Conservation (phyloP, 2,797 vertebrate species). For the Acanthurus leucopareius region DNA sequence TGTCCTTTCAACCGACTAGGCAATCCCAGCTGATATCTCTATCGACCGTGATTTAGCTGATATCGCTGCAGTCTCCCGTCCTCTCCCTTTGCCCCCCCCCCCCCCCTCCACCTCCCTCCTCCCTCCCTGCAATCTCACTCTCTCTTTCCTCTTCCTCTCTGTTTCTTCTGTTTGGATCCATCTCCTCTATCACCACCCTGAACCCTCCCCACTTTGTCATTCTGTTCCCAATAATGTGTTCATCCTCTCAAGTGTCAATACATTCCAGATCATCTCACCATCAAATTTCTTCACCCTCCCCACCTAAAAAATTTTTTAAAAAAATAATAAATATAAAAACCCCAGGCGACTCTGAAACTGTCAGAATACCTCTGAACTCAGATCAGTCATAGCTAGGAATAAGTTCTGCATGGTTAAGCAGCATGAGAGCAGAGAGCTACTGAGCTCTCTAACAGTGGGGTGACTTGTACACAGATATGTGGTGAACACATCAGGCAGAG, state of each 20-base stretch:
- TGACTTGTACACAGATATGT: conserved; percentile 70
- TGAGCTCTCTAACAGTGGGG: conserved; percentile 58
- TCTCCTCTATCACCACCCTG: conserved; percentile 23
- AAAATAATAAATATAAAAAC: conserved; percentile 11
- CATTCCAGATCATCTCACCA: conserved; percentile 58
- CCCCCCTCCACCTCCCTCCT: background rate
- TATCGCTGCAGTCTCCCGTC: conserved; percentile 65
- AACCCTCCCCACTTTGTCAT: conserved; percentile 34
- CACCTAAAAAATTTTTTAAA: background rate
- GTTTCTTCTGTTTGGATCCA: conserved; percentile 31
- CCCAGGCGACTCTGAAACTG: conserved; percentile 49
- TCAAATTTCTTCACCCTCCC: conserved; percentile 29
- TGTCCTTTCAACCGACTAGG: conserved; percentile 84
- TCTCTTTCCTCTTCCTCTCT: conserved; percentile 22
- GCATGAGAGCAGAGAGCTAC: conserved; percentile 62
- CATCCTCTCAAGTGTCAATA: conserved; percentile 61
- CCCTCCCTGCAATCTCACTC: conserved; percentile 38
- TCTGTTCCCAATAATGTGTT: conserved; percentile 47
- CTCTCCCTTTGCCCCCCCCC: conserved; percentile 24
- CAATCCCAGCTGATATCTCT: conserved; percentile 88
- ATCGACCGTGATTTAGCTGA: conserved; percentile 86
- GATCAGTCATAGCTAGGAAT: conserved; percentile 69
- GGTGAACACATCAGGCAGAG: conserved; percentile 50
- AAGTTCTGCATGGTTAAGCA: conserved; percentile 76
- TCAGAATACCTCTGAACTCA: conserved; percentile 65